Conservation (phyloP, 2,888 invertebrate species). For the Megamerina dolium region DNA sequence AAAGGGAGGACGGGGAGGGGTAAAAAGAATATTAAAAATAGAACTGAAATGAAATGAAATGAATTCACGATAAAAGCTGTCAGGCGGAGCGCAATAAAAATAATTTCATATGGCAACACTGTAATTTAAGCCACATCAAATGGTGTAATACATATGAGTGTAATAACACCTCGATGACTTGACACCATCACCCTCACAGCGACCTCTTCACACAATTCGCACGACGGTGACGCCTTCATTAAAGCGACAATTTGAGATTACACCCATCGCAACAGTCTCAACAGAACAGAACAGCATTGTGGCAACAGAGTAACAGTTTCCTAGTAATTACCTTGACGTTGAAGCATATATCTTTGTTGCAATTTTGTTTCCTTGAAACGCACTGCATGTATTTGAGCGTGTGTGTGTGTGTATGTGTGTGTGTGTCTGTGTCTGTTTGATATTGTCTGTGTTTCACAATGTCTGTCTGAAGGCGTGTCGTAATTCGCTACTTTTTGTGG, state of each 20-base stretch:
- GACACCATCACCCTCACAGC: too few relatives aligned
- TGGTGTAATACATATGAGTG: too few relatives aligned
- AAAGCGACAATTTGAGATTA: too few relatives aligned
- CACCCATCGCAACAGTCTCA: too few relatives aligned
- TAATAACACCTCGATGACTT: too few relatives aligned
- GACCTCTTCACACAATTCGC: too few relatives aligned
- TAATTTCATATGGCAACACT: conserved; percentile 14
- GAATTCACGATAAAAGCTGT: conserved; percentile 14
- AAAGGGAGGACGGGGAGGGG: not conserved
- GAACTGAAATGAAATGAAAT: not conserved
- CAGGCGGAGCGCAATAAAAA: conserved; percentile 13
- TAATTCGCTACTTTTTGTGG: conserved; percentile 4
- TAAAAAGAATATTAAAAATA: not conserved
- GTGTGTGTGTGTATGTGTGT: not conserved
- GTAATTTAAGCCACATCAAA: not conserved
- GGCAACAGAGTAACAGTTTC: not conserved
- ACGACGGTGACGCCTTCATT: too few relatives aligned
- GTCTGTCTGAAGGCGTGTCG: not conserved
- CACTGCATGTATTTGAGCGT: not conserved
- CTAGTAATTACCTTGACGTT: not conserved
- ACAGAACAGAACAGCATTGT: too few relatives aligned
- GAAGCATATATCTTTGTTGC: not conserved
- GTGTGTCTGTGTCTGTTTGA: conserved; percentile 4
- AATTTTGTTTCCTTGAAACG: too few relatives aligned
- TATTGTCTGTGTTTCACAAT: conserved; percentile 23